A percentile compares a stretch with the other conserved stretches of the same genome.
phyloP scores from a whole-genome alignment of 2,113 vertebrate genomes.

The Myotis davidii region DNA sequence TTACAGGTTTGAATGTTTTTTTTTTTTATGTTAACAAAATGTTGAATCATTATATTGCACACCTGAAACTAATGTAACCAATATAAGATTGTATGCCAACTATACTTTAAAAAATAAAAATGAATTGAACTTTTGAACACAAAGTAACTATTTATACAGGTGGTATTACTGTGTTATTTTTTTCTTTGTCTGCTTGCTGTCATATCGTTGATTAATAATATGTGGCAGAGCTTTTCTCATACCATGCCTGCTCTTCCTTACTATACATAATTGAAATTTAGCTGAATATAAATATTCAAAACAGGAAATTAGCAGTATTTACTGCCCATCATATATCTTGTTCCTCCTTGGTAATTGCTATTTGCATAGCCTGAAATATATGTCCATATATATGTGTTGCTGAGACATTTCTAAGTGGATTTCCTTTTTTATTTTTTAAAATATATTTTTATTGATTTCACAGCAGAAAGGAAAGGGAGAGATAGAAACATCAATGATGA shows the following conservation, averaged over 20 bases:
- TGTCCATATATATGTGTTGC: not conserved
- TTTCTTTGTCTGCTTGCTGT: not conserved
- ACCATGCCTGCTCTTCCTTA: not conserved
- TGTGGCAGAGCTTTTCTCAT: not conserved
- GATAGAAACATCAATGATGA: too few relatives aligned
- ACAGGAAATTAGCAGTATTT: slow-evolving; percentile 42
- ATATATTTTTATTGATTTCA: too few relatives aligned
- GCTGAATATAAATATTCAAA: slow-evolving; percentile 22
- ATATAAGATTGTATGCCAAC: not conserved
- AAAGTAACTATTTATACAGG: not conserved
- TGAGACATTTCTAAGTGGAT: slow-evolving; percentile 25
- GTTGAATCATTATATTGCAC: not conserved
- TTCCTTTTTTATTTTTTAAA: not conserved
- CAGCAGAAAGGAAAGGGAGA: too few relatives aligned
- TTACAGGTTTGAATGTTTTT: too few relatives aligned
- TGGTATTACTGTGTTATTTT: not conserved
- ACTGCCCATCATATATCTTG: not conserved
- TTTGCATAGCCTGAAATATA: not conserved
- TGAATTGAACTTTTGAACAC: not conserved
- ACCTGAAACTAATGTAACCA: not conserved
- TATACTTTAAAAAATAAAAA: not conserved
- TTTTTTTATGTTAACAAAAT: not conserved
- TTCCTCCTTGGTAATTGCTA: slow-evolving; percentile 27
- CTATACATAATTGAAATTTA: slow-evolving; percentile 5
- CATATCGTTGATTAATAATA: not conserved